Percentiles rank a stretch among this genome's conserved stretches.
Evolutionary conservation across 2,888 invertebrate genomes (phyloP).

Genomic region (Callinectes sapidus): DNA sequence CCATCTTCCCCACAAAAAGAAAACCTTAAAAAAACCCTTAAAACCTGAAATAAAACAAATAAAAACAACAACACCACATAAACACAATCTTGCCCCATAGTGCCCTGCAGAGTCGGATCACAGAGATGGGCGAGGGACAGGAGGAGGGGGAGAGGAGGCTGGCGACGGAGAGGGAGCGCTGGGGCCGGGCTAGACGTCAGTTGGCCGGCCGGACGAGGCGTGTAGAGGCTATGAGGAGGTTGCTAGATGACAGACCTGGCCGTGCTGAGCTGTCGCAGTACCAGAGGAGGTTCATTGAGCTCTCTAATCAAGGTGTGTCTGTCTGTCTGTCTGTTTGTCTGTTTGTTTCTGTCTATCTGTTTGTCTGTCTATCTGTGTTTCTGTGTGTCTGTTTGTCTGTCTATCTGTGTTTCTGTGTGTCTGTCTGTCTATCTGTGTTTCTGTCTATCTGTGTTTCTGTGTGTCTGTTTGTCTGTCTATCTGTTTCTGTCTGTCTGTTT

Average conservation of each 20-base stretch:
- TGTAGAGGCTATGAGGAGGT: conserved; percentile 87
- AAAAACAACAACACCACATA: too few relatives aligned
- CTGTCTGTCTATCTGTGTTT: too few relatives aligned
- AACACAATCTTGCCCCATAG: background rate
- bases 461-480: background rate
- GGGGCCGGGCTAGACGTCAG: conserved; percentile 45
- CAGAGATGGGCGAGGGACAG: conserved; percentile 36
- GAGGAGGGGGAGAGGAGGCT: conserved; percentile 41
- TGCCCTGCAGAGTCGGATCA: conserved; percentile 9
- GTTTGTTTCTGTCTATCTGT: too few relatives aligned
- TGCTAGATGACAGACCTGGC: conserved; percentile 94
- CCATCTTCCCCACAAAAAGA: too few relatives aligned
- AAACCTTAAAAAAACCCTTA: too few relatives aligned
- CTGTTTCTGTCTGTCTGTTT: too few relatives aligned
- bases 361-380: background rate
- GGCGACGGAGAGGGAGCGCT: conserved; percentile 49
- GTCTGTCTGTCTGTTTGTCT: background rate
- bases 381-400: background rate
- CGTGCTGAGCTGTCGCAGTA: conserved; percentile 96
- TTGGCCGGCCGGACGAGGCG: conserved; percentile 86
- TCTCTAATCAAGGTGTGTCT: conserved; percentile 76
- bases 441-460: too few relatives aligned
- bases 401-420: too few relatives aligned
- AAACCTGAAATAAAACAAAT: too few relatives aligned
- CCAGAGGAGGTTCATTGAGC: conserved; percentile 94